phyloP scores from a whole-genome alignment of 2,797 vertebrate genomes.

The Melanotaenia boesemani region DNA sequence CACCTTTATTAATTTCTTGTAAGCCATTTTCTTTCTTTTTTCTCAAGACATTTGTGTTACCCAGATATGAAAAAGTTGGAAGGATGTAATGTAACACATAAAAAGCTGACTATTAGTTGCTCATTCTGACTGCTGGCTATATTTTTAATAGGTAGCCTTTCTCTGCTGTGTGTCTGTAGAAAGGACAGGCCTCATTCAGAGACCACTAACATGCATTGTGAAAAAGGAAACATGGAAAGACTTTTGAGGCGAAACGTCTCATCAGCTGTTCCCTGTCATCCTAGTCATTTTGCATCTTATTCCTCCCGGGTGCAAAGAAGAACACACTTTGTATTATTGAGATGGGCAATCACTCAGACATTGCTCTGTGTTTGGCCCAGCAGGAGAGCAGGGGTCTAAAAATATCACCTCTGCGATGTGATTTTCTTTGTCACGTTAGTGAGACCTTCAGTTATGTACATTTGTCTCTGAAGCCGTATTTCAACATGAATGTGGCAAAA shows the following conservation, averaged over 20 bases:
- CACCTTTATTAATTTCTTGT: background rate
- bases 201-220: slow-evolving; percentile 58
- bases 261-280: slow-evolving; percentile 77
- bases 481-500: slow-evolving; percentile 55
- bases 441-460: slow-evolving; percentile 78
- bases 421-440: slow-evolving; percentile 71
- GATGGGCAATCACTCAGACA: slow-evolving; percentile 82
- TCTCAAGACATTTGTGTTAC: background rate
- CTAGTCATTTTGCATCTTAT: slow-evolving; percentile 74
- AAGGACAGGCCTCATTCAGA: slow-evolving; percentile 40
- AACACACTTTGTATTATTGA: slow-evolving; percentile 85
- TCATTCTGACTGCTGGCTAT: background rate
- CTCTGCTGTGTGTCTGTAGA: slow-evolving; percentile 10
- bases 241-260: slow-evolving; percentile 73
- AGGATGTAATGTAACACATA: background rate
- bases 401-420: slow-evolving; percentile 71
- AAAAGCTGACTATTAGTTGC: background rate
- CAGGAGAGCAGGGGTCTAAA: slow-evolving; percentile 70
- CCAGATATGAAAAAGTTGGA: slow-evolving; percentile 1
- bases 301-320: slow-evolving; percentile 60
- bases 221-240: slow-evolving; percentile 72
- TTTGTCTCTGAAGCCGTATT: slow-evolving; percentile 71
- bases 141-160: slow-evolving; percentile 16
- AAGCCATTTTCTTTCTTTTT: slow-evolving; percentile 4
- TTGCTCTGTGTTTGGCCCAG: slow-evolving; percentile 72